Base-by-base conservation (phyloP, 2,888 invertebrate genomes). In the Lepidonotus clava region DNA sequence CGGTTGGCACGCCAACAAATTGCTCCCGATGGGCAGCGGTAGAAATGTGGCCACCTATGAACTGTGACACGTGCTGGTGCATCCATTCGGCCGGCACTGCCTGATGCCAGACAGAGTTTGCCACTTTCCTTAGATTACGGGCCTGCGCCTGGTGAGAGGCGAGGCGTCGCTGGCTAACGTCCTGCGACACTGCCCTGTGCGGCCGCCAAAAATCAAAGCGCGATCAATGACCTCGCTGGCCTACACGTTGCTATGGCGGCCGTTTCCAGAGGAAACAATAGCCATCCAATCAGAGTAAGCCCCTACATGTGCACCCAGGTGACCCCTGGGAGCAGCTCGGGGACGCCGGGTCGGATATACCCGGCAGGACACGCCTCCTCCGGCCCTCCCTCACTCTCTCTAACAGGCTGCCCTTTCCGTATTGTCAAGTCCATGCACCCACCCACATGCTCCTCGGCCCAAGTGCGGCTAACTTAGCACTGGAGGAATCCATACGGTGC, bases 201-300 rank as follows among this genome's bases (percentile, higher is more conserved):
- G 11, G 36, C 34, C 34, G 71, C 51, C 80, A 32, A 46, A 80
- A 80, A 80, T 80, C 80, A 46, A 80, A 80, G 80, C 46, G 24
- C 80, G 51, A 46, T 80, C 80, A 80, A 80, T 80, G 80, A 46
- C 80, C 80, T 32, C 46, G 11, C 28, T 34, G 46, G 28, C 80
- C 46, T 46, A 80, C 41, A 80, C n/a, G 80, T 80, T 80, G 28
- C 32, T 18, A 80, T 28, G 80, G 46, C 51, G 41, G 24, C 80
- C 80, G 41, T 80, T 46, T 80, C 46, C 80, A 80, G 41, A 28
- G 80, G 80, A 80, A 80, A 41, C 41, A 46, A 80, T 51, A 46
- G 80, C 46, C 80, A 80, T 80, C 80, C 80, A 80, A 80, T 80
- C 80, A 80, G 51, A 71, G 71, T 34, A 71, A 71, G 71, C 36